These are phyloP conservation scores for Podarcis siculus DNA, from an alignment of 2,797 vertebrate genomes.

Conservation along the genomic window DNA sequence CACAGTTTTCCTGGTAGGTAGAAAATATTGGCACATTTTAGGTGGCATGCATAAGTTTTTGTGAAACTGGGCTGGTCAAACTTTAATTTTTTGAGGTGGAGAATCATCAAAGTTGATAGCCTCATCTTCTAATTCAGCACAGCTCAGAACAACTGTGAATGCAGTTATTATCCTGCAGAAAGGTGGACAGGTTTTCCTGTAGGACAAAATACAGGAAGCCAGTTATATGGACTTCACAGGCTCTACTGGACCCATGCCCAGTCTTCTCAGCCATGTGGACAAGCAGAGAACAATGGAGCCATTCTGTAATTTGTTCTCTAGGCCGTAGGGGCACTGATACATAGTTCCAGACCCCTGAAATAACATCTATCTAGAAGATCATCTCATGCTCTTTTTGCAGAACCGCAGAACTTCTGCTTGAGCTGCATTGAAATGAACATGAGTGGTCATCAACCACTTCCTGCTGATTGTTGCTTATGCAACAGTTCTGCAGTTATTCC, in stretches of 20 bases:
- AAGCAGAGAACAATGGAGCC: background rate
- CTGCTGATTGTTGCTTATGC: background rate
- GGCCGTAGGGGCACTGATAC: background rate
- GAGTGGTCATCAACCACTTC: background rate
- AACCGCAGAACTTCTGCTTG: background rate
- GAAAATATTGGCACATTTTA: too few relatives aligned
- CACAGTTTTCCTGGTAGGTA: too few relatives aligned
- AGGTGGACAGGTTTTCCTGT: too few relatives aligned
- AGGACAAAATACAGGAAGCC: too few relatives aligned
- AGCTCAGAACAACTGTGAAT: too few relatives aligned
- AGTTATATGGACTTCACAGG: too few relatives aligned
- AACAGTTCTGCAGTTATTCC: background rate
- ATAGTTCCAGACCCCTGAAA: background rate
- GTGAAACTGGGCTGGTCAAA: background rate
- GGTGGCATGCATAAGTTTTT: too few relatives aligned
- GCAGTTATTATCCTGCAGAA: too few relatives aligned
- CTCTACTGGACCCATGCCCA: too few relatives aligned
- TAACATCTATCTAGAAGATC: background rate
- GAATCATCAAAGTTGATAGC: background rate
- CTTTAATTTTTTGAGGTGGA: background rate
- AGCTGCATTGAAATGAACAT: background rate
- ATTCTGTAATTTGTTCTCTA: background rate
- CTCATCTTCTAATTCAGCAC: background rate
- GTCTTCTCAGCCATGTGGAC: background rate
- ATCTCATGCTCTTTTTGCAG: background rate